These are phyloP conservation scores for Platysteira castanea DNA, from an alignment of 2,113 vertebrate species.

Conservation along the genomic window DNA sequence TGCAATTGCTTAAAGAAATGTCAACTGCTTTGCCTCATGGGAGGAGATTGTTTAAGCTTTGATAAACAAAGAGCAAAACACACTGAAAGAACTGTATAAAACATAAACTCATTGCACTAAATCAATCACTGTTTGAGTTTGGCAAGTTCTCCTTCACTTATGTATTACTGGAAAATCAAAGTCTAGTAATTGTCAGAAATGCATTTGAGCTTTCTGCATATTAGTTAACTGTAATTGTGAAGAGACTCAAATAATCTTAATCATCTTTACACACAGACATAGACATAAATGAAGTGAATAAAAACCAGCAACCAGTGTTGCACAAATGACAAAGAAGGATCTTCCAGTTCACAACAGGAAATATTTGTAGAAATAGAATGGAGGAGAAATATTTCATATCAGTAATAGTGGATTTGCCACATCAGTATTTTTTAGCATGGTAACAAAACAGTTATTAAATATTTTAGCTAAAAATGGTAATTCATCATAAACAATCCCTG, in stretches of 20 bases:
- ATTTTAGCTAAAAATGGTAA: background rate
- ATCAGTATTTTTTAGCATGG: background rate
- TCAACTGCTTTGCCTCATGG: background rate
- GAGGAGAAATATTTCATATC: background rate
- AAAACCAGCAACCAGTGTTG: fast-evolving
- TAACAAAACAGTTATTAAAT: background rate
- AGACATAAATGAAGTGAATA: background rate
- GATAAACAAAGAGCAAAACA: background rate
- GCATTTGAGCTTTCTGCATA: background rate
- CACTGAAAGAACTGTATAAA: background rate
- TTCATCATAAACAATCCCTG: background rate
- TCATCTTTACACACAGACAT: background rate
- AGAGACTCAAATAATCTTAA: background rate
- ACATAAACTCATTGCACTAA: background rate
- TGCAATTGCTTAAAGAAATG: background rate
- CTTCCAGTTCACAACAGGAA: background rate
- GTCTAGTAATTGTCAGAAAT: background rate
- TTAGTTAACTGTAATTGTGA: background rate
- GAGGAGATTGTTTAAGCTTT: background rate
- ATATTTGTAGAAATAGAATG: background rate
- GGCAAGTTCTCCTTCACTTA: background rate
- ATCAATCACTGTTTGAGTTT: background rate
- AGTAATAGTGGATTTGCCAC: background rate
- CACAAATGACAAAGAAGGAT: background rate
- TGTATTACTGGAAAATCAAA: background rate